These are phyloP conservation scores for Doryteuthis pealeii DNA, from an alignment of 1,140 invertebrate species.

Conservation along the genomic window DNA sequence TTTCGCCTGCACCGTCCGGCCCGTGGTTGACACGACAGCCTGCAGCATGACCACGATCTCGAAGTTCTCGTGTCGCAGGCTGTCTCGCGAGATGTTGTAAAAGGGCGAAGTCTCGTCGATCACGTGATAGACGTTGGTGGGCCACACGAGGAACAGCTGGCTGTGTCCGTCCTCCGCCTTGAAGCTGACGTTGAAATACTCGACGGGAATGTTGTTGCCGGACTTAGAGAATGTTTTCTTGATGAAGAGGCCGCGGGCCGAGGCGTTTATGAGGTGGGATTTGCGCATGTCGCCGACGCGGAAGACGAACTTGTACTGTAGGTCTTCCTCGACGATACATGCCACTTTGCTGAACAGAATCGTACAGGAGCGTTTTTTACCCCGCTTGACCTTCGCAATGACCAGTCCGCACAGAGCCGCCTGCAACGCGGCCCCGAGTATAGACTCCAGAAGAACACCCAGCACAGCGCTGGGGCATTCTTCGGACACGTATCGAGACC, in stretches of 20 bases:
- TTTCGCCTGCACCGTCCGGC: conserved; percentile 57
- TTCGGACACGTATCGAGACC: conserved; percentile 70
- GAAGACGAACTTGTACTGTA: conserved; percentile 73
- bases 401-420: conserved; percentile 51
- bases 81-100: conserved; percentile 81
- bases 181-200: conserved; percentile 52
- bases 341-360: conserved; percentile 49
- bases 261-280: conserved; percentile 56
- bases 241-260: conserved; percentile 85
- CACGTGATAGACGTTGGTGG: conserved; percentile 75
- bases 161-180: conserved; percentile 80
- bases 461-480: conserved; percentile 45
- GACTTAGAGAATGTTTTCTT: conserved; percentile 54
- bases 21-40: conserved; percentile 64
- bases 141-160: conserved; percentile 93
- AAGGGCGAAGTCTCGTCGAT: conserved; percentile 85
- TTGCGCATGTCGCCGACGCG: conserved; percentile 54
- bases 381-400: conserved; percentile 50
- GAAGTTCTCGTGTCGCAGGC: conserved; percentile 82
- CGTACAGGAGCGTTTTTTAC: conserved; percentile 48
- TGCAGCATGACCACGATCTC: conserved; percentile 95
- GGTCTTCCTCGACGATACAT: conserved; percentile 66
- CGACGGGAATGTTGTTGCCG: conserved; percentile 30
- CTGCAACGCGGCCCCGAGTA: conserved; percentile 52
- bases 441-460: conserved; percentile 52